These are phyloP conservation scores for Eumerus sabulonum DNA, from an alignment of 2,888 invertebrate species.

Conservation along the genomic window DNA sequence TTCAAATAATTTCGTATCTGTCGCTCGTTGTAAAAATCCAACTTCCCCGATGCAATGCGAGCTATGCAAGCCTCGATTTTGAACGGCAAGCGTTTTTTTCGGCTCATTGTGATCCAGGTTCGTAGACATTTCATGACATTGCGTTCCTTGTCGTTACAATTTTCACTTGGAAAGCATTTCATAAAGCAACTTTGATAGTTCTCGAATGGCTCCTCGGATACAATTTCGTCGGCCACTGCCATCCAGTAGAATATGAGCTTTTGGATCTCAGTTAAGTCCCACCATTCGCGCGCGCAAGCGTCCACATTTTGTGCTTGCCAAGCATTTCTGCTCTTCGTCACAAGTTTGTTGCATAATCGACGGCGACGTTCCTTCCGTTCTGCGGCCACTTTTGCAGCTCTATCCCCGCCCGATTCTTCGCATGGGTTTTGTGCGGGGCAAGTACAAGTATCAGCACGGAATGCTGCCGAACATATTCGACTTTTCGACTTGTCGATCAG, in stretches of 20 bases:
- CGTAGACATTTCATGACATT: neutral
- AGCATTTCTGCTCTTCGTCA: neutral
- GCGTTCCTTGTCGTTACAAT: too few species aligned
- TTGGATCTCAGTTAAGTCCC: neutral
- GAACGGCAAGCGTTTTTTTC: constrained; percentile 22
- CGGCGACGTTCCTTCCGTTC: neutral
- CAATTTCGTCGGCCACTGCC: constrained; percentile 3
- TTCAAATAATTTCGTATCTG: constrained; percentile 13
- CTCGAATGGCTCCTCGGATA: constrained; percentile 25
- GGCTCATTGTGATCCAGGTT: constrained; percentile 5
- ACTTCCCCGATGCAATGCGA: constrained; percentile 14
- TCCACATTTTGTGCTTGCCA: neutral
- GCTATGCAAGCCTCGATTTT: constrained; percentile 23
- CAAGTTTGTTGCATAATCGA: neutral
- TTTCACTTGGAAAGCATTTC: too few species aligned
- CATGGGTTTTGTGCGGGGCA: neutral
- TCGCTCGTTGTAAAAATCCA: constrained; percentile 6
- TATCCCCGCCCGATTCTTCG: neutral
- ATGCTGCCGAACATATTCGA: too few species aligned
- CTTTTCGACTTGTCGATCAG: neutral
- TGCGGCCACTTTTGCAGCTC: too few species aligned
- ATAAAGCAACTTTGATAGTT: constrained; percentile 11
- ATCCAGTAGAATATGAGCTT: constrained; percentile 22
- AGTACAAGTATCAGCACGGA: too few species aligned
- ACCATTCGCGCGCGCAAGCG: neutral